Base-by-base conservation (phyloP, 2,888 invertebrate species). In the Pammene fasciana region DNA sequence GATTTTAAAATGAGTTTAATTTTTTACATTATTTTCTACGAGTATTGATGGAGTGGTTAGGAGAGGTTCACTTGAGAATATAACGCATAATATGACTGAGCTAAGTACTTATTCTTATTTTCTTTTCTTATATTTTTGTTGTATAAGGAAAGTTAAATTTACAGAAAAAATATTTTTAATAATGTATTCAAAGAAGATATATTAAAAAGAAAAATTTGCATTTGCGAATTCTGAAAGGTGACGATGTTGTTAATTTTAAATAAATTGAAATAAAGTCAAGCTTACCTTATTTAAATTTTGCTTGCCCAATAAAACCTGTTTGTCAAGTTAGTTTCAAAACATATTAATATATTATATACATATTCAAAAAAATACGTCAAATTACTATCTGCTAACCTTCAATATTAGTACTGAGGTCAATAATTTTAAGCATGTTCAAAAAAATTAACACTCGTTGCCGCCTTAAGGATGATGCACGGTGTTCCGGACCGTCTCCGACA, bases 151-250 rank as follows among this genome's bases (percentile, higher is more conserved):
- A 54, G 52, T 34, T 13, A 34, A 34, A n/a, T 34, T 54, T 26
- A 34, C 13, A 34, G 34, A 11, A n/a, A 34, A 54, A 34, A n/a
- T 52, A 6, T 52, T 34, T 34, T 54, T 6, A 3, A 26, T n/a
- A 26, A 34, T 54, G 7, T 54, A 34, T 54, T 34, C 34, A 54
- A 54, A 0, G 34, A 34, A 54, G 34, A 34, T 5, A 13, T 54
- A 7, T 34, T 5, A 13, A 54, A 13, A 54, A 13, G 8, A 13
- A 34, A 34, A 3, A 54, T 54, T 54, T 54, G 52, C 52, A 54
- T 54, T 54, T 54, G n/a, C 26, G 34, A 54, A 6, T 54, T 54
- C 8, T 43, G 43, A 18, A 43, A 26, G 18, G 18, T 57, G 41
- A 43, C 8, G 3, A 41, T 41, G 1, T 56, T 41, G n/a, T n/a